Evolutionary conservation across 2,888 invertebrate species (phyloP).

Genomic region (Drosophila atripex): DNA sequence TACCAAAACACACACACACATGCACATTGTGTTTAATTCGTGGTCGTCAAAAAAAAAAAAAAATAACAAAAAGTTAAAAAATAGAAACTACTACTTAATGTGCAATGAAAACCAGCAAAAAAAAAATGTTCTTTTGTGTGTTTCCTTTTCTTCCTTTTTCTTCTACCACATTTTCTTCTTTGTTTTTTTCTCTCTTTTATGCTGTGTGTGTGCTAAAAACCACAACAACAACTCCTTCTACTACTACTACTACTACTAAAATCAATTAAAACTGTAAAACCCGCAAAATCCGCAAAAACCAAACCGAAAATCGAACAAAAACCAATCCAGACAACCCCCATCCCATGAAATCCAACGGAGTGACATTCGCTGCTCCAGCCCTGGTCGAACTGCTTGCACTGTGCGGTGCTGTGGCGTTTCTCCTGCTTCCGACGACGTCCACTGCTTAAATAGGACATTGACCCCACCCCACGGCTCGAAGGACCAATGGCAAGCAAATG

Average conservation of each 20-base stretch:
- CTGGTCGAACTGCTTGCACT: constrained; percentile 41
- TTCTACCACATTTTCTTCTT: constrained; percentile 67
- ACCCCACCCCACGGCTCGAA: not conserved
- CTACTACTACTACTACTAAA: constrained; percentile 14
- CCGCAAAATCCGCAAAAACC: constrained; percentile 8
- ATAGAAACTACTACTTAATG: constrained; percentile 29
- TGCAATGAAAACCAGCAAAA: constrained; percentile 54
- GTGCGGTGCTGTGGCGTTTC: constrained; percentile 26
- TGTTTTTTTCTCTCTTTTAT: constrained; percentile 69
- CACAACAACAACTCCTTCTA: constrained; percentile 39
- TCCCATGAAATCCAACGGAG: constrained; percentile 42
- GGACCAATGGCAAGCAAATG: constrained; percentile 26
- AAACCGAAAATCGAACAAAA: constrained; percentile 10
- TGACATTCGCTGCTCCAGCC: constrained; percentile 29
- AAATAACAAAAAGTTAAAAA: constrained; percentile 1
- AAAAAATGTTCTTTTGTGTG: constrained; percentile 71
- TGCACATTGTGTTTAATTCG: constrained; percentile 53
- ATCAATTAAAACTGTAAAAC: constrained; percentile 31
- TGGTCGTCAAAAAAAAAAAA: constrained; percentile 37
- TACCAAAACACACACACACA: constrained; percentile 21
- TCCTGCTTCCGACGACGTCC: constrained; percentile 36
- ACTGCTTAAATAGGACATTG: constrained; percentile 49
- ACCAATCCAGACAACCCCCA: constrained; percentile 61
- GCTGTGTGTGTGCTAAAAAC: constrained; percentile 67
- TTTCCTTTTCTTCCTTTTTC: constrained; percentile 73